Evolutionary conservation across 2,113 vertebrate genomes (phyloP).

Genomic region (Panurus biarmicus): DNA sequence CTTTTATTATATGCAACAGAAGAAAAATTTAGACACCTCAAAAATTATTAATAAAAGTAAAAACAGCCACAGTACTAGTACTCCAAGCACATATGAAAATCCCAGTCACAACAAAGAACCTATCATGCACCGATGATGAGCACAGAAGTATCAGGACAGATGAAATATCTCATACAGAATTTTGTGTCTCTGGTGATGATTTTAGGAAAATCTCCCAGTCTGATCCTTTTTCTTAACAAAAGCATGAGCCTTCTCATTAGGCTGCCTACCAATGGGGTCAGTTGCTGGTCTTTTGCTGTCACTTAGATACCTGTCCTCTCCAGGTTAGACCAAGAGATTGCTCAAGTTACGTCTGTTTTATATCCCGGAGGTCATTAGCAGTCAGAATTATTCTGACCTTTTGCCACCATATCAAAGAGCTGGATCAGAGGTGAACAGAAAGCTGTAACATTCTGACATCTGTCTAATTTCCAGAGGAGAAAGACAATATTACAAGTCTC

Average conservation of each 20-base stretch:
- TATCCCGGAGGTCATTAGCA: neutral
- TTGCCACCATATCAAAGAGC: neutral
- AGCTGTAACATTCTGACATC: neutral
- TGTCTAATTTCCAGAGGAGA: neutral
- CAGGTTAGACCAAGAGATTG: neutral
- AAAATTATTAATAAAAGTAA: neutral
- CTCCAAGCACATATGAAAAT: neutral
- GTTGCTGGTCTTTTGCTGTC: neutral
- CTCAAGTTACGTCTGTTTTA: neutral
- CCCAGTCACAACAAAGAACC: neutral
- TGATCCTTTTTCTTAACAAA: neutral
- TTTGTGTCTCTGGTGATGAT: neutral
- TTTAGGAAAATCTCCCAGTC: neutral
- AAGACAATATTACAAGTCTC: neutral
- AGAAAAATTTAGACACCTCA: neutral
- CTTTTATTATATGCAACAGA: neutral
- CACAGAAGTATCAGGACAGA: neutral
- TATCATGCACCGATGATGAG: fast-evolving
- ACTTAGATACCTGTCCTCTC: neutral
- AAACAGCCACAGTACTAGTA: neutral
- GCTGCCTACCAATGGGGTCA: neutral
- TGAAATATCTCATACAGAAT: neutral
- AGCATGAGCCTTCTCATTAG: neutral
- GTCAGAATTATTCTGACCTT: neutral
- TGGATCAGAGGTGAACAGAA: neutral